A percentile compares a stretch with the other conserved stretches of the same genome.
phyloP scores from a whole-genome alignment of 2,113 vertebrate species.

The Ictalurus furcatus region DNA sequence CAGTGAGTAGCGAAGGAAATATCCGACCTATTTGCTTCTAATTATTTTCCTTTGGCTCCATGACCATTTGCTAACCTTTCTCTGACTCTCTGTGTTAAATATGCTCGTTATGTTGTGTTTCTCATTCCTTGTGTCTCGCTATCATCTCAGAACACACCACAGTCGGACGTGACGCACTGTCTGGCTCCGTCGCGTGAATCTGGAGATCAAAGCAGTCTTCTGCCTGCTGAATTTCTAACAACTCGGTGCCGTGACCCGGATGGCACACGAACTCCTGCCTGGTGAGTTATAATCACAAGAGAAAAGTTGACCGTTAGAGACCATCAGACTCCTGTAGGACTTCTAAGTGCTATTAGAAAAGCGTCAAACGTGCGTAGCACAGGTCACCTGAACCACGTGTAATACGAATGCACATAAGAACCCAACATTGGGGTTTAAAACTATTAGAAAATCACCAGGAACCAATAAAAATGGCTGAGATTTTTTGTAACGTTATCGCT shows the following conservation, averaged over 20 bases:
- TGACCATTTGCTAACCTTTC: background rate
- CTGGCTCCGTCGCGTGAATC: background rate
- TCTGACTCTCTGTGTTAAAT: background rate
- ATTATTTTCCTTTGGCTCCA: background rate
- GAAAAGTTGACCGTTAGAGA: background rate
- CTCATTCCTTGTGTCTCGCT: background rate
- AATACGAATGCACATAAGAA: background rate
- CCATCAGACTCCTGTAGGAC: background rate
- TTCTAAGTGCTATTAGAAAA: background rate
- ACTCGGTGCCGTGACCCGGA: background rate
- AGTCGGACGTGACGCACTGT: background rate
- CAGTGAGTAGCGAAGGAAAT: background rate
- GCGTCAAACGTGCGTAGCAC: background rate
- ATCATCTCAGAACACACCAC: background rate
- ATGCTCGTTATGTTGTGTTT: background rate
- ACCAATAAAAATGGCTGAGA: background rate
- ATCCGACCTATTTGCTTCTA: background rate
- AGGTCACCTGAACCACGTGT: background rate
- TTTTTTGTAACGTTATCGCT: background rate
- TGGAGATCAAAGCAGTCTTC: background rate
- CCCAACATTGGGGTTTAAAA: background rate
- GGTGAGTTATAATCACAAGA: background rate
- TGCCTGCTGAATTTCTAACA: background rate
- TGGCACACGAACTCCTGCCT: background rate
- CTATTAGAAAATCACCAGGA: background rate